phyloP scores from a whole-genome alignment of 2,797 vertebrate species.

The Ctenopoma multispine region DNA sequence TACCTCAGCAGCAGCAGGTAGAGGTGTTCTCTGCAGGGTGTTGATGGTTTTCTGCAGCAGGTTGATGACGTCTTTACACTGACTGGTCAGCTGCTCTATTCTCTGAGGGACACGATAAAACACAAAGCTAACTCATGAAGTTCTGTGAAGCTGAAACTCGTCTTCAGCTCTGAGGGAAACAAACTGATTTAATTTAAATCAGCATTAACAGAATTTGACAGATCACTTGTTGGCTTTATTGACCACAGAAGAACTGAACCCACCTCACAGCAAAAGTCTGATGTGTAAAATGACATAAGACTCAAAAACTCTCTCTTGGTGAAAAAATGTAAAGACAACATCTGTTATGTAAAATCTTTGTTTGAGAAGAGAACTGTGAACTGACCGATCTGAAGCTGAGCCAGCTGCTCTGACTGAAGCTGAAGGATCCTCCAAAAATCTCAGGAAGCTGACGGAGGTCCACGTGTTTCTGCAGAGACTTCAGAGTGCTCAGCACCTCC shows the following conservation, averaged over 20 bases:
- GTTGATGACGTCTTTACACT: conserved; percentile 84
- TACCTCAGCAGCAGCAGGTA: conserved; percentile 87
- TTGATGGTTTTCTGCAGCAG: conserved; percentile 88
- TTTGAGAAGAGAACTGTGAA: conserved; percentile 3
- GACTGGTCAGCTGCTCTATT: conserved; percentile 87
- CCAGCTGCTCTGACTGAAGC: conserved; percentile 91
- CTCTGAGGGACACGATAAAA: conserved; percentile 79
- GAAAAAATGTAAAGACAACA: no score
- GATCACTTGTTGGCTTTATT: no score
- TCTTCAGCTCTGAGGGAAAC: no score
- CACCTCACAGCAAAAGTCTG: no score
- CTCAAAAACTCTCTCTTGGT: no score
- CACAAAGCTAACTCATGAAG: background rate
- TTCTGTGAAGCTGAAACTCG: no score
- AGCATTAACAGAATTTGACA: no score
- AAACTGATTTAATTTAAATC: no score
- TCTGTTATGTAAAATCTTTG: background rate
- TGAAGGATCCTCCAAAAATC: conserved; percentile 88
- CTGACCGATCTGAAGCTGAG: conserved; percentile 90
- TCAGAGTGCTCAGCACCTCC: conserved; percentile 87
- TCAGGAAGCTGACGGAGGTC: conserved; percentile 86
- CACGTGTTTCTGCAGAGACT: conserved; percentile 89
- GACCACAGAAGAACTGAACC: no score
- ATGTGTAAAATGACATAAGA: no score
- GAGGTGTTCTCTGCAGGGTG: conserved; percentile 78